phyloP scores from a whole-genome alignment of 2,888 invertebrate species.

The Hydropsyche betteni region DNA sequence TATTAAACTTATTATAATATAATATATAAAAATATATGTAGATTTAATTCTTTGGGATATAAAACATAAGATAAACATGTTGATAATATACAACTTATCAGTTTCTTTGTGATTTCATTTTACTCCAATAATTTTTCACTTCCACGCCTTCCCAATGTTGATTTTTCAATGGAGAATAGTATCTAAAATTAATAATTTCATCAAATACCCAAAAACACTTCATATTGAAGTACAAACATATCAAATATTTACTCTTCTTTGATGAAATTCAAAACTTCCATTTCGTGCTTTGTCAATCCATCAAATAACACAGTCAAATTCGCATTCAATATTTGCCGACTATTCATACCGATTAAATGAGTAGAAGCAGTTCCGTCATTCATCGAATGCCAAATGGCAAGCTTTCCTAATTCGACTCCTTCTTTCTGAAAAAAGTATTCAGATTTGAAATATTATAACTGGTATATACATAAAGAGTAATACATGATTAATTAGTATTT shows the following conservation, averaged over 20 bases:
- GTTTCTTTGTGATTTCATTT: constrained; percentile 47
- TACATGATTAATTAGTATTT: no score
- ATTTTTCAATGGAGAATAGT: constrained; percentile 60
- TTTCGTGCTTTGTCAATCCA: constrained; percentile 74
- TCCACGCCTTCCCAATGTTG: constrained; percentile 75
- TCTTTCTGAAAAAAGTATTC: constrained; percentile 57
- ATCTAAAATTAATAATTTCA: constrained; percentile 56
- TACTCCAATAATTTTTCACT: constrained; percentile 62
- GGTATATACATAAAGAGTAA: neutral
- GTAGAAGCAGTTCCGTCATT: constrained; percentile 72
- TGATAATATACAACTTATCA: no score
- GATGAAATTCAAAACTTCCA: constrained; percentile 69
- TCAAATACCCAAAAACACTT: constrained; percentile 7
- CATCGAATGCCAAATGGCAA: constrained; percentile 75
- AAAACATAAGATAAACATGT: no score
- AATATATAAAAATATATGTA: no score
- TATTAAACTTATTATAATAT: no score
- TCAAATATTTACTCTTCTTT: constrained; percentile 65
- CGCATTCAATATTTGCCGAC: constrained; percentile 66
- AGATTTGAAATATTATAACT: constrained; percentile 18
- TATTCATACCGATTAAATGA: constrained; percentile 81
- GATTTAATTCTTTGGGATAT: no score
- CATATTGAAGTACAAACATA: neutral
- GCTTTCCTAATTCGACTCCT: constrained; percentile 73
- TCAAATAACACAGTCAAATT: constrained; percentile 72